These are phyloP conservation scores for Anguilla japonica DNA, from an alignment of 2,113 vertebrate species.

Conservation along the genomic window DNA sequence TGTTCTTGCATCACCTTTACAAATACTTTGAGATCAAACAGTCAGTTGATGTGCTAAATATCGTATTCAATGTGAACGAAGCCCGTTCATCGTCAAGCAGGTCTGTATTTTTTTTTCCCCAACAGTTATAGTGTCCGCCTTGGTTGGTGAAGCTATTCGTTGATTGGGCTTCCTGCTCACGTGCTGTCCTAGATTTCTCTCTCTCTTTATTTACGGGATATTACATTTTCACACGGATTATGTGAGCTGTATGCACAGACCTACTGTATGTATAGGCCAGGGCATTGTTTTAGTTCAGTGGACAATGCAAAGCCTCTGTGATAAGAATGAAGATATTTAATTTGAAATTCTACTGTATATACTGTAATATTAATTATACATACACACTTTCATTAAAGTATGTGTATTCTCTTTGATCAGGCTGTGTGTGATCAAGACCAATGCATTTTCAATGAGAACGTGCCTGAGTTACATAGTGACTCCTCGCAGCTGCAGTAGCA, in stretches of 20 bases:
- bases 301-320: conserved; percentile 53
- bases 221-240: conserved; percentile 34
- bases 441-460: conserved; percentile 40
- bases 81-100: background rate
- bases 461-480: conserved; percentile 20
- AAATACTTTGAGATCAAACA: background rate
- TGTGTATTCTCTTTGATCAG: conserved; percentile 72
- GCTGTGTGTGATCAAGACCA: conserved; percentile 52
- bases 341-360: conserved; percentile 65
- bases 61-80: background rate
- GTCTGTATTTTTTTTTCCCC: background rate
- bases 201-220: conserved; percentile 37
- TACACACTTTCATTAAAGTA: conserved; percentile 74
- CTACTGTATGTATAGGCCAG: conserved; percentile 38
- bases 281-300: conserved; percentile 27
- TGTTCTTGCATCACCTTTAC: background rate
- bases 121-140: background rate
- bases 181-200: background rate
- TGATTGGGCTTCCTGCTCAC: background rate
- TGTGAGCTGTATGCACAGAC: background rate
- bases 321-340: conserved; percentile 56
- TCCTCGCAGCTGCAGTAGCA: conserved; percentile 7
- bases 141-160: background rate
- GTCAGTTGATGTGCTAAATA: background rate
- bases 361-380: conserved; percentile 70